Evolutionary conservation across 1,140 invertebrate genomes (phyloP), one percentile per base, ranked within the genome.

Genomic region (Sminthurides bifidus): DNA sequence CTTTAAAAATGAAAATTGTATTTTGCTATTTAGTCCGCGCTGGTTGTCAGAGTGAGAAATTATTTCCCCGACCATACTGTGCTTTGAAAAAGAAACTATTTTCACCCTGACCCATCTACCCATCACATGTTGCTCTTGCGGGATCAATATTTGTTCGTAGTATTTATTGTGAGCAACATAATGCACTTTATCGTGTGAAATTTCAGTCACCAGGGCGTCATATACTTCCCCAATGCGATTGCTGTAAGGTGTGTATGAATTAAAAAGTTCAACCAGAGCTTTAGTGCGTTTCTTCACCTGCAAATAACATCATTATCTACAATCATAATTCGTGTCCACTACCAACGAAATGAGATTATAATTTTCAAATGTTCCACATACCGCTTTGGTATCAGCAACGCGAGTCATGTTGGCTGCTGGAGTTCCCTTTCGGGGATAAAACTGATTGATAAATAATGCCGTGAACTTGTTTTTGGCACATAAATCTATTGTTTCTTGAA

Each of bases 391-490:
- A 0, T 89, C 83, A n/a, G n/a, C n/a, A 51, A 90, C 76, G 66
- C 83, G 79, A 5, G 76, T 72, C 83, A 98, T 86, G 66, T 82
- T 81, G 6, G 92, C 92, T 5, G 94, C 94, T 0, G 91, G 91
- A 0, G 94, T 98, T 0, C 92, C 92, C 0, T 92, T 91, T 44
- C 95, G 72, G 0, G 94, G 88, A 66, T 88, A 98, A 72, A 94
- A 98, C 72, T 98, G 93, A 73, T 98, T 98, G 56, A 98, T 98
- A 70, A 95, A 98, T 3, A 98, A 74, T 65, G 84, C 87, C 0
- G 92, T 85, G 70, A 98, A 98, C 64, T 83, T 81, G 67, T 95
- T 92, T 68, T 91, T 82, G 51, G 74, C 70, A 66, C 94, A 92
- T 0, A 98, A 72, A 3, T 74, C 69, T 76, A 95, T 74, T 0